Evolutionary conservation across 2,888 invertebrate genomes (phyloP).

Genomic region (Alloplasta piceator): DNA sequence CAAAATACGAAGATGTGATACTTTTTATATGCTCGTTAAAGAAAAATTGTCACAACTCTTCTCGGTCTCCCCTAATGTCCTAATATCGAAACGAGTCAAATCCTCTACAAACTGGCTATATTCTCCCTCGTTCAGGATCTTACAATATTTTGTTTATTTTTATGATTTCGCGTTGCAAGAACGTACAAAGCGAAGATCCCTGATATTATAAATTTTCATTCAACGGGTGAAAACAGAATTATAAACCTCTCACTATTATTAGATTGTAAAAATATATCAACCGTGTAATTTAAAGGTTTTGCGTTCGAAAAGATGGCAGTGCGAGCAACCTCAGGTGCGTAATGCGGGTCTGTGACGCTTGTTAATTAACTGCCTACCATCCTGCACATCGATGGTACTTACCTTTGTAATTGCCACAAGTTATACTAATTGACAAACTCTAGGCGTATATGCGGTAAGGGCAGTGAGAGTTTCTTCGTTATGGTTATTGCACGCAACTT

Average conservation of each 20-base stretch:
- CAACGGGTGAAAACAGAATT: not conserved
- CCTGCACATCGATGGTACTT: not conserved
- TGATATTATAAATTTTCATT: conserved; percentile 2
- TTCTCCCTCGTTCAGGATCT: too few species aligned
- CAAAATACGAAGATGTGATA: too few species aligned
- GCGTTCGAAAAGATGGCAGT: conserved; percentile 39
- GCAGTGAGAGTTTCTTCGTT: not conserved
- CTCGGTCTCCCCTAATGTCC: too few species aligned
- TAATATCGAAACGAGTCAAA: conserved; percentile 12
- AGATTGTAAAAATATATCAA: conserved; percentile 10
- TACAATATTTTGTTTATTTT: too few species aligned
- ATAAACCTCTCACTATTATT: not conserved
- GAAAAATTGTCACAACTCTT: too few species aligned
- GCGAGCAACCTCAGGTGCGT: conserved; percentile 65
- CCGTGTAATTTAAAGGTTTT: not conserved
- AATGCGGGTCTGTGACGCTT: not conserved
- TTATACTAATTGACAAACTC: not conserved
- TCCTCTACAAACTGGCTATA: too few species aligned
- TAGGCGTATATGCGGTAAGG: not conserved
- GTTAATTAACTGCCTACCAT: conserved; percentile 3
- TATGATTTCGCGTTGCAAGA: too few species aligned
- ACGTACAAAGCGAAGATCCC: not conserved
- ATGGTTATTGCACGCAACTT: conserved; percentile 12
- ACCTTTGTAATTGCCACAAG: not conserved
- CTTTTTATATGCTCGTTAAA: too few species aligned